Base-by-base conservation (phyloP, 2,888 invertebrate genomes). In the Galerucella nymphaeae region DNA sequence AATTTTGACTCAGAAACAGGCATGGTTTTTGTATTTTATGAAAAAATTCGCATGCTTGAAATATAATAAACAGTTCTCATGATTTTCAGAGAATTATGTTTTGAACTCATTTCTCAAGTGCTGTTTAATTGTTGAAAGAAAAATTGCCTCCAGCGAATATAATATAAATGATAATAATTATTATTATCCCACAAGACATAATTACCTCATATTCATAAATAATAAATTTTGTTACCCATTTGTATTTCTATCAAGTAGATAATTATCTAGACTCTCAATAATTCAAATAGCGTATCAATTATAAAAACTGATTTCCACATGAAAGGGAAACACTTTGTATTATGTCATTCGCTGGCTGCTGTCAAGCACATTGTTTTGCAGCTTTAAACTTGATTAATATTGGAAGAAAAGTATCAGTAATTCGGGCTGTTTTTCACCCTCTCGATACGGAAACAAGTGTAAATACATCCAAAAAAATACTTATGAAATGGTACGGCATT, bases 41-140 rank as follows among this genome's bases (percentile, higher is more conserved):
- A 20, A 55, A 55, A 55, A 18, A 55, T 55, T 14, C 23, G 57
- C 57, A 20, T 57, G 57, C 57, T 57, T 20, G 10, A 18, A 57
- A 23, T 57, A 13, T 57, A 57, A 23, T 23, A 57, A 23, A 23
- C 13, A 23, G 23, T 57, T 57, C 57, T 20, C 57, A 57, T 57
- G 23, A 9, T 20, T 57, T 57, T 57, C 55, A 18, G 30, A 38
- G 9, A 38, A 38, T 18, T 18, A 55, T 3, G 57, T 57, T 57
- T 18, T 57, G 23, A 23, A 18, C 18, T 23, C 11, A 57, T 57
- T 57, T 57, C 57, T 23, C 57, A 57, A 57, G 14, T n/a, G 13
- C 11, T 57, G 23, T 57, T 57, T 57, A 20, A 23, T 57, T 23
- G 23, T 57, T 23, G 23, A 1, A 23, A 57, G 23, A 20, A 57